Evolutionary conservation across 2,797 vertebrate species (phyloP).

Genomic region (Cephalopachus bancanus): DNA sequence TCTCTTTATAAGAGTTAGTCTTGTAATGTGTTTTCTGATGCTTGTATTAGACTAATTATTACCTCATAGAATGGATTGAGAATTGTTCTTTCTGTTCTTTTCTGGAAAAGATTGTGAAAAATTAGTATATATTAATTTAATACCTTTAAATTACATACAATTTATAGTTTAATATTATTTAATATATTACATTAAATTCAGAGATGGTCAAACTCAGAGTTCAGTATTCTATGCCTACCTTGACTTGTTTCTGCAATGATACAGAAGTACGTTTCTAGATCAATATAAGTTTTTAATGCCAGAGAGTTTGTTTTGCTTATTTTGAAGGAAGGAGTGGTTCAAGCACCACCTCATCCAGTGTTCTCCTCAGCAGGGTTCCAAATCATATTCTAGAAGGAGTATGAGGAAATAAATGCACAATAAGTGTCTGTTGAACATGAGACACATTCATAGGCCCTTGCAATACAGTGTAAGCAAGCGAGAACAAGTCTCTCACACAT

Average conservation of each 20-base stretch:
- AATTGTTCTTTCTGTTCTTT: not conserved
- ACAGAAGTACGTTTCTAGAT: not conserved
- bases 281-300: not conserved
- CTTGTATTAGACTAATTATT: not conserved
- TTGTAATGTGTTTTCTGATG: not conserved
- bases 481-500: not conserved
- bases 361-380: not conserved
- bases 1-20: not conserved
- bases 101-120: not conserved
- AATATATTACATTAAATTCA: not conserved
- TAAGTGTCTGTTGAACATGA: not conserved
- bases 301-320: not conserved
- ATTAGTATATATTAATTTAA: not conserved
- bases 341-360: not conserved
- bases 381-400: too few species aligned
- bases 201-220: not conserved
- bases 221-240: not conserved
- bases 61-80: not conserved
- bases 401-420: not conserved
- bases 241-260: conserved; percentile 38
- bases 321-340: not conserved
- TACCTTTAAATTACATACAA: too few species aligned
- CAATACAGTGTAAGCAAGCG: not conserved
- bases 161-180: too few species aligned
- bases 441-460: not conserved